Conservation (phyloP, 2,113 vertebrate genomes). For the Catharus minimus region DNA sequence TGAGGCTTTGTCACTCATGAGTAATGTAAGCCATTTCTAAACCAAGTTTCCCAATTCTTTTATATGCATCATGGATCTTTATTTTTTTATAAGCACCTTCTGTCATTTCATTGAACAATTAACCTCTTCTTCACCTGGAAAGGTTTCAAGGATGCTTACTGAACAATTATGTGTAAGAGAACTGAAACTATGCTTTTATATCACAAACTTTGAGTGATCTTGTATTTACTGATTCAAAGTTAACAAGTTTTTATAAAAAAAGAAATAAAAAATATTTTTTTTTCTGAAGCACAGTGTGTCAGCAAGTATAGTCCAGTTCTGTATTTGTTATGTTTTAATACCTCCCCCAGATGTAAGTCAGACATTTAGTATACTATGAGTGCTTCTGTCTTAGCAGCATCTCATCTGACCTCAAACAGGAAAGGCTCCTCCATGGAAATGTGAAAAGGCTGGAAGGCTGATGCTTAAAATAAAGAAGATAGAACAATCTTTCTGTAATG, state of each 20-base stretch:
- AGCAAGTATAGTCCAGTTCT: not conserved
- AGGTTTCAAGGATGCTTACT: not conserved
- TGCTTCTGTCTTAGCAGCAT: not conserved
- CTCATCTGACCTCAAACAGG: not conserved
- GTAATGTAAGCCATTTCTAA: not conserved
- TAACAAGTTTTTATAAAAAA: not conserved
- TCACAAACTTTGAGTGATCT: not conserved
- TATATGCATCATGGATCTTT: not conserved
- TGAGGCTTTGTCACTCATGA: not conserved
- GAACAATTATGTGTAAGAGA: not conserved
- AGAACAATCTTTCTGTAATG: constrained; percentile 17
- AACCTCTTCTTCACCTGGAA: not conserved
- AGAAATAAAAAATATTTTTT: not conserved
- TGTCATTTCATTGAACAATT: not conserved
- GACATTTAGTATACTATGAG: not conserved
- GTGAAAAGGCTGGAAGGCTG: constrained; percentile 1
- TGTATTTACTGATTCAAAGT: not conserved
- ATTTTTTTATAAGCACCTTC: not conserved
- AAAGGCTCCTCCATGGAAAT: constrained; percentile 2
- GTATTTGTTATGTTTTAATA: not conserved
- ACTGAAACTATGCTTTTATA: not conserved
- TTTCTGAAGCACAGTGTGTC: not conserved
- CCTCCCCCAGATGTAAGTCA: not conserved
- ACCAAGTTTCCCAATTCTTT: not conserved
- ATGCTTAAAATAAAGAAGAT: constrained; percentile 18